These are phyloP conservation scores for Pelagia noctiluca DNA, from an alignment of 30 jellyfish, hydroid and myxozoan species.

Conservation along the genomic window DNA sequence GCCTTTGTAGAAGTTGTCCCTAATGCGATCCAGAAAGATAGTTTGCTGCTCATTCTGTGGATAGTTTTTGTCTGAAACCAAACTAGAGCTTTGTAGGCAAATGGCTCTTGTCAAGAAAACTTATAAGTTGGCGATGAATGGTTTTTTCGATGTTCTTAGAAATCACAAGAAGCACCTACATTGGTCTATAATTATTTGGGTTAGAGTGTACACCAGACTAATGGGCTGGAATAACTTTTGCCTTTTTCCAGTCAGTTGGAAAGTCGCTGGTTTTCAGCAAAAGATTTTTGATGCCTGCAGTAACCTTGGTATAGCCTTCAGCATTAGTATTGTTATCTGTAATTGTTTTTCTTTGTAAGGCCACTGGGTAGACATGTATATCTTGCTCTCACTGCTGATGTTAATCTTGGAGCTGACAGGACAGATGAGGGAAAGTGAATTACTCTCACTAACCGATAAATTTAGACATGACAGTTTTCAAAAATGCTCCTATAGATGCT, in stretches of 20 bases:
- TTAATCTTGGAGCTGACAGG: no score
- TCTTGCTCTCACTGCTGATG: no score
- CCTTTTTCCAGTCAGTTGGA: not conserved
- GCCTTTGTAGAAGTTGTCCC: constrained; percentile 51
- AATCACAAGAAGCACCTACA: constrained; percentile 34
- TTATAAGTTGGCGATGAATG: constrained; percentile 1
- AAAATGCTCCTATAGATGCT: no score
- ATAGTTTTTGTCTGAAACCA: constrained; percentile 49
- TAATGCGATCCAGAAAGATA: constrained; percentile 49
- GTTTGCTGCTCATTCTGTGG: constrained; percentile 41
- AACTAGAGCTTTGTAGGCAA: constrained; percentile 53
- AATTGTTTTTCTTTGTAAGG: no score
- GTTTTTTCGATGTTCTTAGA: constrained; percentile 28
- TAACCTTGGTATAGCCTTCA: no score
- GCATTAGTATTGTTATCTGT: no score
- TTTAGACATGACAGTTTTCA: no score
- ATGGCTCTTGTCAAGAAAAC: constrained; percentile 26
- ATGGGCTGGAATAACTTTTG: not conserved
- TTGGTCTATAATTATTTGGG: constrained; percentile 47
- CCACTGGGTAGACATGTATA: no score
- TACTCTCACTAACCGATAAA: no score
- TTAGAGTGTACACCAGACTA: constrained; percentile 27
- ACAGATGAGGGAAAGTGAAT: no score
- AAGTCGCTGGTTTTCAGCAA: not conserved
- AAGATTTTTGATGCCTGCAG: no score